A percentile compares a stretch with the other conserved stretches of the same genome.
phyloP scores from a whole-genome alignment of 2,888 invertebrate species.

The Nephrotoma appendiculata region DNA sequence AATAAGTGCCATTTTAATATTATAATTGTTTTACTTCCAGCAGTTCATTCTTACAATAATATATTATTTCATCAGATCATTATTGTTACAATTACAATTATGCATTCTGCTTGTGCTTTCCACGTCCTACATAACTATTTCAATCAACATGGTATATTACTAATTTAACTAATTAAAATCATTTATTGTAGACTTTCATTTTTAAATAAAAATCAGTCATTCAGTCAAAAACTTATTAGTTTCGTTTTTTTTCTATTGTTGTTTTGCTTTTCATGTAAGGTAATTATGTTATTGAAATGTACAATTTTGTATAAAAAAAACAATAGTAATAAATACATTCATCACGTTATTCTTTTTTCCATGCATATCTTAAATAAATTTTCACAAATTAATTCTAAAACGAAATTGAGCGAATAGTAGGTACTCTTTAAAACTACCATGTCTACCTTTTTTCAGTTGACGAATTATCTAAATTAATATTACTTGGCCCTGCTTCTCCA shows the following conservation, averaged over 20 bases:
- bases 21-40: no score
- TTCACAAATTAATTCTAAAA: neutral
- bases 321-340: neutral
- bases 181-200: neutral
- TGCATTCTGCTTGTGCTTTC: neutral
- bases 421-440: neutral
- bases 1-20: no score
- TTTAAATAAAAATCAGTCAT: neutral
- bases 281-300: neutral
- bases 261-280: neutral
- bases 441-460: neutral
- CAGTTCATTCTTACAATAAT: neutral
- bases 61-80: neutral
- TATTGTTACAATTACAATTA: neutral
- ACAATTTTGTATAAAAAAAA: neutral
- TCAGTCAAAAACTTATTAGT: neutral
- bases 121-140: neutral
- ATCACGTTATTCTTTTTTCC: neutral
- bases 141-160: neutral
- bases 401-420: neutral
- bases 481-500: constrained; percentile 1
- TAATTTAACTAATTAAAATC: neutral
- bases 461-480: neutral
- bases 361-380: neutral
- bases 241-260: neutral